Percentiles rank a stretch among this genome's conserved stretches.
Evolutionary conservation across 2,113 vertebrate genomes (phyloP).

Genomic region (Fulica atra): DNA sequence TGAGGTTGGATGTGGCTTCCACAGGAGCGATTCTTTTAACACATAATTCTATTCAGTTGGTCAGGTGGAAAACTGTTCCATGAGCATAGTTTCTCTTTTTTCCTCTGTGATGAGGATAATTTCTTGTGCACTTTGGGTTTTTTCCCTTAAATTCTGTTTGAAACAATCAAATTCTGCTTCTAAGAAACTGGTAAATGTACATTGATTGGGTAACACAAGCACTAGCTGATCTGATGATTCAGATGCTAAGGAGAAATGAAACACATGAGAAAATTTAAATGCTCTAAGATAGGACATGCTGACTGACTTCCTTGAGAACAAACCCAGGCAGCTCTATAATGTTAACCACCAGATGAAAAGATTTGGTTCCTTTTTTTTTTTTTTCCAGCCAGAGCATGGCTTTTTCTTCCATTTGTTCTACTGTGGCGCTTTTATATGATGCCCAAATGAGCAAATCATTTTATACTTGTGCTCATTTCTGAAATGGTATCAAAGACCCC

Average conservation of each 20-base stretch:
- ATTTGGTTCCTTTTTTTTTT: neutral
- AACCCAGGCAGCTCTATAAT: neutral
- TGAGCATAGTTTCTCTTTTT: neutral
- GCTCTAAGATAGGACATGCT: neutral
- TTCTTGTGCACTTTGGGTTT: neutral
- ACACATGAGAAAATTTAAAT: neutral
- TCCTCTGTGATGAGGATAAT: neutral
- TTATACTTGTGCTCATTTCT: neutral
- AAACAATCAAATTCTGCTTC: conserved; percentile 14
- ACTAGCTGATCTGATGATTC: neutral
- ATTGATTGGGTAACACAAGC: neutral
- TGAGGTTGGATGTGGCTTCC: neutral
- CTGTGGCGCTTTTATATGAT: neutral
- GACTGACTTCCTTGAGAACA: neutral
- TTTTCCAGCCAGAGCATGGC: neutral
- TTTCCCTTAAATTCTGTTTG: neutral
- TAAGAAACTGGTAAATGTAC: neutral
- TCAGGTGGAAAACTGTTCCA: neutral
- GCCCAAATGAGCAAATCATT: neutral
- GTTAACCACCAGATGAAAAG: neutral
- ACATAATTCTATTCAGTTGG: neutral
- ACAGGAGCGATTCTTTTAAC: neutral
- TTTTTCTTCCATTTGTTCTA: neutral
- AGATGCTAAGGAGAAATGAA: conserved; percentile 52
- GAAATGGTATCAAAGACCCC: neutral